Evolutionary conservation across 1,140 invertebrate species (phyloP), one percentile per base, ranked within the genome.

Genomic region (Caerostris extrusa): DNA sequence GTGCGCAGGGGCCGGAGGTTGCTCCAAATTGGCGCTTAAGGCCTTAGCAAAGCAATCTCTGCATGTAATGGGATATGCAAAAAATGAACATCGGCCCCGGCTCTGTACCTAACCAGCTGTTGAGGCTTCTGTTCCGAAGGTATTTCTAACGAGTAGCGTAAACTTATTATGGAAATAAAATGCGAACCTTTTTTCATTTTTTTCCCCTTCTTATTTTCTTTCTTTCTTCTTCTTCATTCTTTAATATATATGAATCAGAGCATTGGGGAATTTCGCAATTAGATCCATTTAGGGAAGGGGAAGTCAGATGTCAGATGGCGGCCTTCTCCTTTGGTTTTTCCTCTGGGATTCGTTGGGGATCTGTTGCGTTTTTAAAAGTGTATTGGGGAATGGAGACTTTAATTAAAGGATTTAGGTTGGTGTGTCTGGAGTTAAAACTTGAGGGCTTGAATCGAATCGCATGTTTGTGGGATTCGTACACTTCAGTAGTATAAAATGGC

Each of bases 111-210:
- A 58, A 53, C 91, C 91, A 93, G 91, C 91, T 93, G 91, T 93
- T 82, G 86, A 50, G 50, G 86, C 71, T 87, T 67, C 89, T 69
- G 67, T 90, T 90, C 19, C 87, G 17, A 53, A 93, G 91, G 91
- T 93, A 93, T 87, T 53, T 82, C 57, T 81, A 57, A 34, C n/a
- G 61, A 64, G 82, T 69, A 83, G 85, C 91, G 91, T 87, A 71
- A 87, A 93, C 91, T 93, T 93, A 93, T 93, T 93, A 93, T 93
- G 91, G 91, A 93, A 93, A 93, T 93, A 93, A 93, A 93, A 93
- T 93, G 91, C 91, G 82, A 91, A 17, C 14, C 57, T 55, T 89
- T 71, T 89, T 89, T 50, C 57, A 82, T 91, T 90, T 83, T 34
- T 90, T 90, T 90, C 64, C 53, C 67, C 61, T 89, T 17, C 60